A percentile compares a stretch with the other conserved stretches of the same genome.
Evolutionary conservation across 2,113 vertebrate species (phyloP).

Genomic region (Desmodus rotundus): DNA sequence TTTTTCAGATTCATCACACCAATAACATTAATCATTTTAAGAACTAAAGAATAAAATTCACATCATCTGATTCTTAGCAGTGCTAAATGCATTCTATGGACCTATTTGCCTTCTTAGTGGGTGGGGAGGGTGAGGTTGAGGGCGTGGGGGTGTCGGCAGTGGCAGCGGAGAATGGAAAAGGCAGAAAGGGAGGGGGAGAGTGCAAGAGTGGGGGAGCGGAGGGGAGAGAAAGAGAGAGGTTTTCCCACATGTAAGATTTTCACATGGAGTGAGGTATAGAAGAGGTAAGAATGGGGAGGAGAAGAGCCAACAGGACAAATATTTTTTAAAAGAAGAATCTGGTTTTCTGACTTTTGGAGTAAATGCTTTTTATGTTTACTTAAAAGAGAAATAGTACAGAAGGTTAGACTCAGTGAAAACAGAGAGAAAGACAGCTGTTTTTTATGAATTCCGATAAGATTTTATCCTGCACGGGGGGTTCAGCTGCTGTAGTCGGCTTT

Average conservation of each 20-base stretch:
- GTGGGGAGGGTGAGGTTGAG: not conserved
- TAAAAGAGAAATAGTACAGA: constrained; percentile 26
- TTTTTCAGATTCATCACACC: not conserved
- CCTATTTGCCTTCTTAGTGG: not conserved
- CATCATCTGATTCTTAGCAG: not conserved
- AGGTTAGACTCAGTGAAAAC: constrained; percentile 34
- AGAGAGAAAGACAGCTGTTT: constrained; percentile 49
- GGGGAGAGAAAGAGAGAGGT: not conserved
- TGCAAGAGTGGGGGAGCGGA: rapidly evolving
- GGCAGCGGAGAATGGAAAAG: not conserved
- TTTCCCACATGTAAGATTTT: not conserved
- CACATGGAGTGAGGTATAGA: not conserved
- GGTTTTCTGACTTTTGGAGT: not conserved
- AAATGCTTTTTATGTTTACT: constrained; percentile 48
- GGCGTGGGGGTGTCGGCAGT: too few relatives aligned
- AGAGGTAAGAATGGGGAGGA: not conserved
- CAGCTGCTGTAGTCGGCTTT: constrained; percentile 52
- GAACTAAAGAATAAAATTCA: not conserved
- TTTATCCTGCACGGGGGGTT: constrained; percentile 33
- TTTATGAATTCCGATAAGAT: constrained; percentile 54
- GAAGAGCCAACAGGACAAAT: not conserved
- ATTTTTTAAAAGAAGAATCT: not conserved
- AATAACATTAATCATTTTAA: not conserved
- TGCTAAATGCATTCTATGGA: not conserved
- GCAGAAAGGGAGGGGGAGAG: not conserved